phyloP scores from a whole-genome alignment of 1,140 invertebrate genomes.

The Camponotus pennsylvanicus region DNA sequence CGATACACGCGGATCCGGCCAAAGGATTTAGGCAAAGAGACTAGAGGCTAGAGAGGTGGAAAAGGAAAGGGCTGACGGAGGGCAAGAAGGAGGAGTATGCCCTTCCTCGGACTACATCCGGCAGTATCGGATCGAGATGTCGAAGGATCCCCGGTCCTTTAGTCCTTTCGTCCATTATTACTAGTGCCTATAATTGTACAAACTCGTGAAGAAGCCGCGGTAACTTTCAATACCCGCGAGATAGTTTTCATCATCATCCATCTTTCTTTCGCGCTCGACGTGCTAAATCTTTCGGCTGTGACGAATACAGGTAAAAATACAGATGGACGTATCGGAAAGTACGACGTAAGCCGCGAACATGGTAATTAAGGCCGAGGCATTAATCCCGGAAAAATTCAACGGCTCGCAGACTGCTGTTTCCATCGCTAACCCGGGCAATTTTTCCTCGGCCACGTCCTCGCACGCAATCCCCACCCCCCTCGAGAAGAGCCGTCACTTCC shows the following conservation, averaged over 20 bases:
- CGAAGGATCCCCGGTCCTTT: neutral
- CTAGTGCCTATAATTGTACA: conserved; percentile 17
- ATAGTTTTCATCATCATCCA: conserved; percentile 46
- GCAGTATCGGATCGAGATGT: conserved; percentile 50
- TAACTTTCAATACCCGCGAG: conserved; percentile 51
- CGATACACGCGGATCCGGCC: conserved; percentile 64
- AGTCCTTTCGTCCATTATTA: conserved; percentile 50
- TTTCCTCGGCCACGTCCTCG: conserved; percentile 52
- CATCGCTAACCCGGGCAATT: conserved; percentile 28
- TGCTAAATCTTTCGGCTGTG: conserved; percentile 13
- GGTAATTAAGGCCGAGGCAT: conserved; percentile 48
- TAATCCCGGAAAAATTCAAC: conserved; percentile 55
- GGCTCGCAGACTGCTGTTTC: conserved; percentile 22
- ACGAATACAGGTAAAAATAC: conserved; percentile 54
- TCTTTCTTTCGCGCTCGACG: neutral
- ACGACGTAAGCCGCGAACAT: conserved; percentile 3
- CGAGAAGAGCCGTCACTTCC: conserved; percentile 42
- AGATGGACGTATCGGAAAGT: conserved; percentile 35
- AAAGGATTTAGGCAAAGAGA: conserved; percentile 62
- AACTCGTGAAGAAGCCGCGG: conserved; percentile 3
- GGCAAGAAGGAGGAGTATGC: neutral
- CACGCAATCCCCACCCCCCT: conserved; percentile 15
- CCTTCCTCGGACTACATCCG: conserved; percentile 23
- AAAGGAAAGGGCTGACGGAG: conserved; percentile 35
- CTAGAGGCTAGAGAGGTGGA: conserved; percentile 33